phyloP scores from a whole-genome alignment of 2,888 invertebrate species.

The Gisinianus flammeolus region DNA sequence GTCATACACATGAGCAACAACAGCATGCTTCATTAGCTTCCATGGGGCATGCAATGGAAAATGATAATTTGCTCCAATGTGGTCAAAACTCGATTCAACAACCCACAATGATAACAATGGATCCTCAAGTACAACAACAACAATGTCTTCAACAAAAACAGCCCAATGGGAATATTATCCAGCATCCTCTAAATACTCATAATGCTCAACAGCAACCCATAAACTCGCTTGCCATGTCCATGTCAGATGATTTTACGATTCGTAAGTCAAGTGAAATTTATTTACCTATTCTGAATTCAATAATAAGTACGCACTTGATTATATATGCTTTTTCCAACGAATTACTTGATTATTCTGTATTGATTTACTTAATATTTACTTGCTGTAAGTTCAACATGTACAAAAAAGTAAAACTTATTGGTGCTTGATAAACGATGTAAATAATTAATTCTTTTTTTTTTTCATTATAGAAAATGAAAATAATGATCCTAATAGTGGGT shows the following conservation, averaged over 20 bases:
- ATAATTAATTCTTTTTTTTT: no score
- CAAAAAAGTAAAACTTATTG: no score
- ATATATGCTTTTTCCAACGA: no score
- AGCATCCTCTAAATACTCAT: no score
- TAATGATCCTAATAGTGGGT: constrained; percentile 46
- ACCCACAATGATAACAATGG: constrained; percentile 25
- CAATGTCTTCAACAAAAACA: constrained; percentile 42
- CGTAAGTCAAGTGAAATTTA: no score
- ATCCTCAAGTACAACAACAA: constrained; percentile 10
- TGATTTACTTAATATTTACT: no score
- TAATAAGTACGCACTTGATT: no score
- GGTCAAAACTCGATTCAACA: constrained; percentile 26
- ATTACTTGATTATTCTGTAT: no score
- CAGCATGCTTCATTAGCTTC: constrained; percentile 17
- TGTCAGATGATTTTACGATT: constrained; percentile 9
- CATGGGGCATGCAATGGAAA: constrained; percentile 36
- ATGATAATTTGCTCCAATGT: constrained; percentile 33
- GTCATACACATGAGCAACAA: constrained; percentile 19
- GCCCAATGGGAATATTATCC: background rate
- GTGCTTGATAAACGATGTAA: no score
- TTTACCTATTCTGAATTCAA: no score
- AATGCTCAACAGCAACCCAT: constrained; percentile 8
- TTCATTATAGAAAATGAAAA: constrained; percentile 21
- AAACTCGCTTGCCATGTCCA: constrained; percentile 9
- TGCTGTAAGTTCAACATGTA: no score